phyloP scores from a whole-genome alignment of 2,113 vertebrate genomes.

The Lepidothrix coronata region DNA sequence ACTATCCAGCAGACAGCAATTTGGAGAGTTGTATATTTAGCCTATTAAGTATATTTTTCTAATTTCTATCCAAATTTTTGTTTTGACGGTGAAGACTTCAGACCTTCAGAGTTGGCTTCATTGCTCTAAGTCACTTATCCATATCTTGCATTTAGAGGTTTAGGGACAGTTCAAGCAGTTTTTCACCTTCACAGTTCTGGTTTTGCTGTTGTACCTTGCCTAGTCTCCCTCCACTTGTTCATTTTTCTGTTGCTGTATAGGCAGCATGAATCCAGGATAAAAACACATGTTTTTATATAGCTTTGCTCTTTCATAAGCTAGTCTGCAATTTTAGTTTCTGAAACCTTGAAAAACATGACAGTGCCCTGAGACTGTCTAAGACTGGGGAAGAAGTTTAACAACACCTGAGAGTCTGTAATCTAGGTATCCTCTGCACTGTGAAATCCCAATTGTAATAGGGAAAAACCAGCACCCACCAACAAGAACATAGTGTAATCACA shows the following conservation, averaged over 20 bases:
- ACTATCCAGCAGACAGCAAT: not conserved
- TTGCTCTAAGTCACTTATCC: not conserved
- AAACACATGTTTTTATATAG: not conserved
- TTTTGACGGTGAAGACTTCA: not conserved
- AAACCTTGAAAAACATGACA: not conserved
- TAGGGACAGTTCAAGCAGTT: not conserved
- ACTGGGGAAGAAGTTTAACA: not conserved
- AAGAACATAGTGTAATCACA: not conserved
- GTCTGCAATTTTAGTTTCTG: not conserved
- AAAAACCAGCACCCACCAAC: not conserved
- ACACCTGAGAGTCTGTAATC: not conserved
- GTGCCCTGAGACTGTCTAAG: not conserved
- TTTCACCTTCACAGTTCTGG: not conserved
- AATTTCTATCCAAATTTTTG: not conserved
- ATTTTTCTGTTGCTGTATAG: not conserved
- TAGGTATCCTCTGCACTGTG: not conserved
- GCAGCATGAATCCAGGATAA: not conserved
- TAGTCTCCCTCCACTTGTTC: not conserved
- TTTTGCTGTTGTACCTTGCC: not conserved
- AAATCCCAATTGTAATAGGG: not conserved
- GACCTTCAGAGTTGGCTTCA: not conserved
- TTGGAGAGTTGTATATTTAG: not conserved
- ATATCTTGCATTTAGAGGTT: not conserved
- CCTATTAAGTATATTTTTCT: not conserved
- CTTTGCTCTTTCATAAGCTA: not conserved